Percentiles rank a stretch among this genome's conserved stretches.
Evolutionary conservation across 2,888 invertebrate genomes (phyloP).

Genomic region (Nowickia ferox): DNA sequence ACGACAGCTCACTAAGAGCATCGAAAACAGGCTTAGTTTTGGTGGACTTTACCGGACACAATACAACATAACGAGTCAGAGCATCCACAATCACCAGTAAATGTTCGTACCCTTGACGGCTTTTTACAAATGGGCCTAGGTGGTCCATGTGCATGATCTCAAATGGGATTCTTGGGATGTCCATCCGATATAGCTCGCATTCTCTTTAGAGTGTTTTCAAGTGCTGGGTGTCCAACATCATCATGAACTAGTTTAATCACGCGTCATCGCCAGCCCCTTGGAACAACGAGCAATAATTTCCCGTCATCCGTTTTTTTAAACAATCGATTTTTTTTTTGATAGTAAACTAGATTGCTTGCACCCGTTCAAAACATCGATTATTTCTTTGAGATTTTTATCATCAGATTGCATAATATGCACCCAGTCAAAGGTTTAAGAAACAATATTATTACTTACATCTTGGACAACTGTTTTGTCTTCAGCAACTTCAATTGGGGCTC

Average conservation of each 20-base stretch:
- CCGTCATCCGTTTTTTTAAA: too few species aligned
- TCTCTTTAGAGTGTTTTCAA: too few species aligned
- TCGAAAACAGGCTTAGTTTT: constrained; percentile 63
- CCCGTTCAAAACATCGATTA: constrained; percentile 30
- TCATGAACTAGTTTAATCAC: too few species aligned
- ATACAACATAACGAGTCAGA: constrained; percentile 10
- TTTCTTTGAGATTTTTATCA: constrained; percentile 43
- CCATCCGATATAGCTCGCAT: constrained; percentile 24
- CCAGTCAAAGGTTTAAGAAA: constrained; percentile 60
- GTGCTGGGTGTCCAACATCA: too few species aligned
- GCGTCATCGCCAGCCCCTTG: too few species aligned
- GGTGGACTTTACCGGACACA: constrained; percentile 51
- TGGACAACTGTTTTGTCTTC: too few species aligned
- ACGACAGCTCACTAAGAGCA: constrained; percentile 44
- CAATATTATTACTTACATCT: constrained; percentile 31
- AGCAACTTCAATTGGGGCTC: too few species aligned
- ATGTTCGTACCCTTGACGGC: background rate
- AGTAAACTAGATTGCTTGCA: background rate
- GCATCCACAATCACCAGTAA: background rate
- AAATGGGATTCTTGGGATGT: constrained; percentile 15
- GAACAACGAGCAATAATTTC: too few species aligned
- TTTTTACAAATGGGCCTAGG: background rate
- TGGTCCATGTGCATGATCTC: constrained; percentile 4
- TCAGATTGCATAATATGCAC: constrained; percentile 60
- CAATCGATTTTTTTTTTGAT: constrained; percentile 13